These are phyloP conservation scores for Caenorhabditis tropicalis DNA, from an alignment of 1,140 invertebrate species.

Conservation along the genomic window DNA sequence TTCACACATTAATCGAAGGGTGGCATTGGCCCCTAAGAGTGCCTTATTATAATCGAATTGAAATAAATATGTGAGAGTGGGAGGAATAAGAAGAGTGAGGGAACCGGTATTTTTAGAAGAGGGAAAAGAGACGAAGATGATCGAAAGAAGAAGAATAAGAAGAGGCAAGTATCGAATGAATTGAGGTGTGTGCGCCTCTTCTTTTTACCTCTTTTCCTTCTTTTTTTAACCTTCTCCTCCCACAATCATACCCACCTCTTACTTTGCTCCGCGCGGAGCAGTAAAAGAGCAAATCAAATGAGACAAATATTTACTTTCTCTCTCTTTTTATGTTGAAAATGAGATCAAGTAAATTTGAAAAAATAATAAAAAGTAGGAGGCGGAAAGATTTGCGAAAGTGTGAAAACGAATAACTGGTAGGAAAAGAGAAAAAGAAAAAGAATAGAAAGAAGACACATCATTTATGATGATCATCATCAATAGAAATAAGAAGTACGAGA, in stretches of 20 bases:
- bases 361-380: not conserved
- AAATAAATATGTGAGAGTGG: constrained; percentile 33
- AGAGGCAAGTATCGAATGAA: constrained; percentile 47
- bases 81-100: not conserved
- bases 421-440: not conserved
- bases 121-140: constrained; percentile 22
- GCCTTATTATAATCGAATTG: constrained; percentile 42
- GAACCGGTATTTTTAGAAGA: constrained; percentile 36
- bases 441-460: constrained; percentile 8
- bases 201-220: not conserved
- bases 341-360: not conserved
- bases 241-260: constrained; percentile 18
- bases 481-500: constrained; percentile 1
- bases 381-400: not conserved
- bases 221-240: not conserved
- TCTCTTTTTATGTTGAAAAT: not conserved
- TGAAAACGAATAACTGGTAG: not conserved
- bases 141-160: too few species aligned
- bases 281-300: not conserved
- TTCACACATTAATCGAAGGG: constrained; percentile 28
- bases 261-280: constrained; percentile 23
- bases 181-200: constrained; percentile 22
- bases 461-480: not conserved
- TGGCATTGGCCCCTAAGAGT: constrained; percentile 2
- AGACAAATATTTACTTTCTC: constrained; percentile 27